phyloP scores from a whole-genome alignment of 2,888 invertebrate genomes.

The Andrena fulva region DNA sequence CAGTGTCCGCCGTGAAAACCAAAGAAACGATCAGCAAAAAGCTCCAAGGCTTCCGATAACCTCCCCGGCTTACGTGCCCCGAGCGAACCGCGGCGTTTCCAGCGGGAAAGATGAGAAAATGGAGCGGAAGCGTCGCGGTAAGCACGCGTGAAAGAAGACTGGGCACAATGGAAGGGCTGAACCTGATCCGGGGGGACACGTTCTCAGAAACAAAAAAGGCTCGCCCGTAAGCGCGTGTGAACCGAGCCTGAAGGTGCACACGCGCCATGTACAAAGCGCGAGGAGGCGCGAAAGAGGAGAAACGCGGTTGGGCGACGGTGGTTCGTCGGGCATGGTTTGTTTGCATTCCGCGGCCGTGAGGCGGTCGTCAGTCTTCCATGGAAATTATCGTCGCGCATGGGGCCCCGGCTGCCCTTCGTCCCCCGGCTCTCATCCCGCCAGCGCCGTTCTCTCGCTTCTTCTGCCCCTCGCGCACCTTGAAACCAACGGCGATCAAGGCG shows the following conservation, averaged over 20 bases:
- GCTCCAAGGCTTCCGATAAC: not conserved
- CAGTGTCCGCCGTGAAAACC: too few species aligned
- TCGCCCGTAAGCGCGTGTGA: constrained; percentile 59
- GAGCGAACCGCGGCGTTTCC: not conserved
- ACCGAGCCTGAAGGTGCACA: constrained; percentile 55
- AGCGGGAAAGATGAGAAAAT: not conserved
- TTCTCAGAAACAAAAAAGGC: constrained; percentile 37
- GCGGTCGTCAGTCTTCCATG: constrained; percentile 67
- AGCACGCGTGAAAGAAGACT: not conserved
- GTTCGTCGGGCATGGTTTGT: constrained; percentile 67
- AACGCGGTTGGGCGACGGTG: constrained; percentile 25
- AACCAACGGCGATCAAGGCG: constrained; percentile 18
- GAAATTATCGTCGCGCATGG: constrained; percentile 68
- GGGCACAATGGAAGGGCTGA: constrained; percentile 21
- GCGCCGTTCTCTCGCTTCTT: not conserved
- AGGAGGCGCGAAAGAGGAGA: constrained; percentile 52
- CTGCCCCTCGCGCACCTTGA: constrained; percentile 12
- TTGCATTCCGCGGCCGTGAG: constrained; percentile 73
- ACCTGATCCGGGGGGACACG: constrained; percentile 48
- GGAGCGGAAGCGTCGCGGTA: constrained; percentile 24
- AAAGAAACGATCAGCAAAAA: too few species aligned
- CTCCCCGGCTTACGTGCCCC: not conserved
- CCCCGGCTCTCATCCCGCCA: constrained; percentile 5
- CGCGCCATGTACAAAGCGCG: constrained; percentile 48
- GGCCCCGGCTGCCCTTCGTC: constrained; percentile 45